Percentiles rank a stretch among this genome's conserved stretches.
These are phyloP conservation scores for Ennomos quercinarius DNA, from an alignment of 2,888 invertebrate genomes.

Conservation along the genomic window DNA sequence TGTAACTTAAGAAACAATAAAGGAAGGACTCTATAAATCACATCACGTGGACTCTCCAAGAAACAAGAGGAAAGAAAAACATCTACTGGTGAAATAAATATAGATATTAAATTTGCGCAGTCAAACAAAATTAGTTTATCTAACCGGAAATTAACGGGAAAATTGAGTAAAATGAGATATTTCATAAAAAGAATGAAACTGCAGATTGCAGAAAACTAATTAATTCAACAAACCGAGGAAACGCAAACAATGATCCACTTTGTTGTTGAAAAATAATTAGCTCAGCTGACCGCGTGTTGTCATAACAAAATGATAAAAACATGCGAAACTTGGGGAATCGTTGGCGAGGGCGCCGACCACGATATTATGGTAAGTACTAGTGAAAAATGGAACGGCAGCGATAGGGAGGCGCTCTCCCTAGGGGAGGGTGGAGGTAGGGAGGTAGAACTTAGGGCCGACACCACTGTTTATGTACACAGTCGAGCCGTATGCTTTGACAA, in stretches of 20 bases:
- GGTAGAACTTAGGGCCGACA: conserved; percentile 48
- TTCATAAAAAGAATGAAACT: conserved; percentile 21
- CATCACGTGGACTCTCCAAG: conserved; percentile 19
- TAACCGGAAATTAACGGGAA: conserved; percentile 29
- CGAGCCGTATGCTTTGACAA: conserved; percentile 69
- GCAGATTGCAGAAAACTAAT: conserved; percentile 13
- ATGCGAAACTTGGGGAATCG: conserved; percentile 59
- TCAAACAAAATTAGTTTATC: conserved; percentile 31
- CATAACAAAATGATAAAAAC: conserved; percentile 67
- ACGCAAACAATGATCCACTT: conserved; percentile 34
- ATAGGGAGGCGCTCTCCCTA: conserved; percentile 42
- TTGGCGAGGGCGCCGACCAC: conserved; percentile 52
- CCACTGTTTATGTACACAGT: conserved; percentile 76
- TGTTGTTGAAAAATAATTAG: conserved; percentile 42
- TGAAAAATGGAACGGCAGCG: conserved; percentile 69
- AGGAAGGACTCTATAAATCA: conserved; percentile 44
- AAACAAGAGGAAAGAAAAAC: conserved; percentile 39
- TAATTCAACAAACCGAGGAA: conserved; percentile 18
- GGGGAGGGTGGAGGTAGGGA: conserved; percentile 7
- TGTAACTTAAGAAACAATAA: conserved; percentile 22
- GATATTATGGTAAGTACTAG: conserved; percentile 60
- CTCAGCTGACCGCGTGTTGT: conserved; percentile 71
- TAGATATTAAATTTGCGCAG: conserved; percentile 44
- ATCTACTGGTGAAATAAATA: conserved; percentile 35
- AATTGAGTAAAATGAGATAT: conserved; percentile 24